Percentiles rank a stretch among this genome's conserved stretches.
These are phyloP conservation scores for Venustoraphidia nigricollis DNA, from an alignment of 2,888 invertebrate genomes.

Conservation along the genomic window DNA sequence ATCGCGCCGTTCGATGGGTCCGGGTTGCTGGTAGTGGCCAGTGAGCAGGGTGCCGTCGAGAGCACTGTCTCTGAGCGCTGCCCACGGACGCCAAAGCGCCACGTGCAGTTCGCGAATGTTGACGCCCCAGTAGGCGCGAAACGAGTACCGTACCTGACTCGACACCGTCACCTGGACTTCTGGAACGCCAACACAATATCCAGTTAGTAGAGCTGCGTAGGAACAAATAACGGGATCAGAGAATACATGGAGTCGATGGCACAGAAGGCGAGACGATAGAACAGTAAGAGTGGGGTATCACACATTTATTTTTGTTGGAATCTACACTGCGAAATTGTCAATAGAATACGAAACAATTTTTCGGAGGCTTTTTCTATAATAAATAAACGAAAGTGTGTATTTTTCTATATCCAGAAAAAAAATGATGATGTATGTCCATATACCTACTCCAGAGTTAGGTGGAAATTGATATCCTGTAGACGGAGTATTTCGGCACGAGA, in stretches of 20 bases:
- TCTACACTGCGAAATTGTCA: too few relatives aligned
- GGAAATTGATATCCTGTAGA: too few relatives aligned
- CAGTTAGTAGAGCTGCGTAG: too few relatives aligned
- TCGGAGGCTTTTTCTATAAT: too few relatives aligned
- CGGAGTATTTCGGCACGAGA: too few relatives aligned
- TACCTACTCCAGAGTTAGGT: too few relatives aligned
- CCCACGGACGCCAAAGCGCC: constrained; percentile 60
- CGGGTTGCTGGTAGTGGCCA: constrained; percentile 29
- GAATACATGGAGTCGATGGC: constrained; percentile 33
- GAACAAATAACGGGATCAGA: constrained; percentile 18
- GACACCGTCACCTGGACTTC: constrained; percentile 59
- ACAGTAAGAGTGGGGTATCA: too few relatives aligned
- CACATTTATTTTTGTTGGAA: too few relatives aligned
- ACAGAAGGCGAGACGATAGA: constrained; percentile 11
- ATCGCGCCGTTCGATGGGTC: constrained; percentile 18
- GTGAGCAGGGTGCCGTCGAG: constrained; percentile 36
- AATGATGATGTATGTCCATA: too few relatives aligned
- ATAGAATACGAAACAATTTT: too few relatives aligned
- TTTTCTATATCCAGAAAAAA: too few relatives aligned
- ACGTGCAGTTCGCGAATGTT: constrained; percentile 60
- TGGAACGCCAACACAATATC: constrained; percentile 25
- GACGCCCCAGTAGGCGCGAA: constrained; percentile 65
- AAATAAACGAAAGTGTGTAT: too few relatives aligned
- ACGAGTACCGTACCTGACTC: constrained; percentile 58
- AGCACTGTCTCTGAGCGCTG: constrained; percentile 45